Evolutionary conservation across 2,888 invertebrate species (phyloP).

Genomic region (Ectemnius continuus): DNA sequence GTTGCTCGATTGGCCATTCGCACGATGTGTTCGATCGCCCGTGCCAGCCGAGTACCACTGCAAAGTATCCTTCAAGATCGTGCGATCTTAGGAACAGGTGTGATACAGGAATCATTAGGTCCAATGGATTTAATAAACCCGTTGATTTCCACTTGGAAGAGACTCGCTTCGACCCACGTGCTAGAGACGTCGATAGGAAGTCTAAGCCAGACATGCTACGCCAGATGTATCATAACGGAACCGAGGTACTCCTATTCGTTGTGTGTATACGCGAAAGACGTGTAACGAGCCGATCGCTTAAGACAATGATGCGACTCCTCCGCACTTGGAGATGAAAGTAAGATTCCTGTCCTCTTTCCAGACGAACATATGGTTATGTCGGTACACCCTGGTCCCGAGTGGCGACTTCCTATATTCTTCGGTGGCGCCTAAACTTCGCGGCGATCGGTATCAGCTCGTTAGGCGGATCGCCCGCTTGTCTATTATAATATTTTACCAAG

Average conservation of each 20-base stretch:
- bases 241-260: background rate
- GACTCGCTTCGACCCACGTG: background rate
- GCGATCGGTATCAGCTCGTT: slow-evolving; percentile 6
- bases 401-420: too few relatives aligned
- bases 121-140: slow-evolving; percentile 3
- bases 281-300: background rate
- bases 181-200: background rate
- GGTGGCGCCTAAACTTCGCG: background rate
- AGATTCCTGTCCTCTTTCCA: background rate
- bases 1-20: slow-evolving; percentile 16
- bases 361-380: background rate
- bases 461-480: background rate
- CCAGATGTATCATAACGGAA: slow-evolving; percentile 8
- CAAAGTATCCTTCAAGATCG: background rate
- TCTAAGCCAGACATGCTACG: background rate
- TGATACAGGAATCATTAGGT: slow-evolving; percentile 1
- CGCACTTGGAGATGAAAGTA: background rate
- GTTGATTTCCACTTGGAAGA: background rate
- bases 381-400: too few relatives aligned
- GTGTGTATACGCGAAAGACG: background rate
- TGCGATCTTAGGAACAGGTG: background rate
- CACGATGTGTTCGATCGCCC: too few relatives aligned
- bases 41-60: too few relatives aligned
- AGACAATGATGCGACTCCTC: slow-evolving; percentile 3
- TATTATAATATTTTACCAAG: slow-evolving; percentile 7